Evolutionary conservation across 2,888 invertebrate species (phyloP), one percentile per base, ranked within the genome.

Genomic region (Drosophila mayaguana): DNA sequence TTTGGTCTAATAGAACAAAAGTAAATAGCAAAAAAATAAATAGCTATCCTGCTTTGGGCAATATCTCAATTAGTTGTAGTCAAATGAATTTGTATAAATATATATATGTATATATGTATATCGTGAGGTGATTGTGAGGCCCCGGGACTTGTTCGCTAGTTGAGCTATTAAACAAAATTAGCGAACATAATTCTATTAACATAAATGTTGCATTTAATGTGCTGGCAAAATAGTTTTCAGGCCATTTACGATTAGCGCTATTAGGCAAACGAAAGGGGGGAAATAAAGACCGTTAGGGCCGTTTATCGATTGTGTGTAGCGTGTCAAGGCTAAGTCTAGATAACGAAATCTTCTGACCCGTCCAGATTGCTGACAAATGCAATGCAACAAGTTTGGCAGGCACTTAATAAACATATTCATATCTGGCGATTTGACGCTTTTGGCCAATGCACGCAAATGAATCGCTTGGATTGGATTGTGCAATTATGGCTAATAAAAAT

Each of bases 401-500:
- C 65, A 46, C 34, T 69, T 60, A 66, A 74, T 38, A 54, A 66
- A 66, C 48, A 50, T 59, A 34, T 14, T 54, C 32, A 28, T 62
- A 63, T 61, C 43, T 57, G 12, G 18, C 43, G 22, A 25, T 42
- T 45, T 66, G 50, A 72, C 55, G 66, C 55, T 56, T 65, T 48
- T 62, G 51, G 36, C 53, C 53, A 43, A 51, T 43, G 66, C 75
- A 63, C 73, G 69, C 83, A 86, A 81, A 78, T 78, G 60, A 67
- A 75, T 63, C 77, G 77, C 62, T 22, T 65, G 70, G 70, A 75
- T 82, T 80, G 68, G 70, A 75, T 82, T 80, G 70, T 69, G 80
- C 83, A 88, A 84, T 88, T 88, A 88, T 78, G 72, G 85, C 70
- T 72, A 85, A 85, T 84, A 84, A 84, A 84, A 85, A 85, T 88